Percentiles rank a stretch among this genome's conserved stretches.
Conservation (phyloP, 1,140 invertebrate genomes). For the Lepidotrigona ventralis region DNA sequence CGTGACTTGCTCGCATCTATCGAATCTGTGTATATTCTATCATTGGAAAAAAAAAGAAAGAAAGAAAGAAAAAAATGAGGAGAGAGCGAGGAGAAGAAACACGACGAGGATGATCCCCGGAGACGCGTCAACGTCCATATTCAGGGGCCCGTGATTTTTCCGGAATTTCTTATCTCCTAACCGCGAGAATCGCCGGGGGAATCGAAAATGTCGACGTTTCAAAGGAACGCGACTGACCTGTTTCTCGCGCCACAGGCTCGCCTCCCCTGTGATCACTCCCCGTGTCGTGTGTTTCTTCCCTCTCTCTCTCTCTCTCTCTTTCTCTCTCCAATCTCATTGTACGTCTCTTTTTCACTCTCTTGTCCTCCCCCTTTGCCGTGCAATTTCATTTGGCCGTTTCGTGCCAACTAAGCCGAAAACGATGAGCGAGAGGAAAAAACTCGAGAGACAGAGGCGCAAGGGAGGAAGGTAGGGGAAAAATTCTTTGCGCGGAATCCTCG, state of each 20-base stretch:
- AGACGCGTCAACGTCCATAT: conserved; percentile 53
- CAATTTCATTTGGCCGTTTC: conserved; percentile 38
- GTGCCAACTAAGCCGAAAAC: conserved; percentile 9
- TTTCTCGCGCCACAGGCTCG: conserved; percentile 26
- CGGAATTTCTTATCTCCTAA: conserved; percentile 52
- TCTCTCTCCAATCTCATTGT: background rate
- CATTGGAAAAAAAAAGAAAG: background rate
- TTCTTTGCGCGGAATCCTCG: conserved; percentile 33
- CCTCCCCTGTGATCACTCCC: background rate
- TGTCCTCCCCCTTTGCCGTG: background rate
- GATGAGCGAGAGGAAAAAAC: background rate
- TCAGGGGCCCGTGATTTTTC: conserved; percentile 53
- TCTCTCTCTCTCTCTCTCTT: background rate
- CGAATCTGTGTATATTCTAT: conserved; percentile 8
- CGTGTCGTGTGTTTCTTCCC: too few relatives aligned
- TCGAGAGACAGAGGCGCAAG: too few relatives aligned
- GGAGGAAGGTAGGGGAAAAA: background rate
- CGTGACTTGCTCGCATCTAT: too few relatives aligned
- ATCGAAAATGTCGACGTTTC: conserved; percentile 54
- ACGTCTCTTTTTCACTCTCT: background rate
- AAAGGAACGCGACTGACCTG: conserved; percentile 55
- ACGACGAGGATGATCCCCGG: background rate
- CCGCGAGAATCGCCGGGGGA: conserved; percentile 47
- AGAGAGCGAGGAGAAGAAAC: background rate
- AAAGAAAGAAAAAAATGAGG: background rate